These are phyloP conservation scores for Phyllotreta cruciferae DNA, from an alignment of 2,888 invertebrate genomes.

Conservation along the genomic window DNA sequence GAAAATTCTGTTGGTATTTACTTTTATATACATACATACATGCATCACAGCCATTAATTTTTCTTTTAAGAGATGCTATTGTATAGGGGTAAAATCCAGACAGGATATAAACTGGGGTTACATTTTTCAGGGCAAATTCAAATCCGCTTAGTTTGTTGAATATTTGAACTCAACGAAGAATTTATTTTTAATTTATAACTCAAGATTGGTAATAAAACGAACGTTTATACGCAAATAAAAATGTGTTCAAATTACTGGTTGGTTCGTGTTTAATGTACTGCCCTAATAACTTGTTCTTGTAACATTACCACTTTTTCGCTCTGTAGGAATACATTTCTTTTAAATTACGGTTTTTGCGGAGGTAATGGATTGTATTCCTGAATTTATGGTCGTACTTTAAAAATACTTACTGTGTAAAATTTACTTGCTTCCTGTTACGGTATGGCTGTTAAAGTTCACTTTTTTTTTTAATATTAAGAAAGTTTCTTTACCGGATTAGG, in stretches of 20 bases:
- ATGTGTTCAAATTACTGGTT: constrained; percentile 37
- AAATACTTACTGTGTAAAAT: constrained; percentile 44
- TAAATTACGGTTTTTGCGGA: constrained; percentile 43
- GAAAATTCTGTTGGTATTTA: constrained; percentile 2
- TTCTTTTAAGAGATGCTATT: too few species aligned
- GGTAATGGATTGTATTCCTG: constrained; percentile 44
- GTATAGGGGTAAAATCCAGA: too few species aligned
- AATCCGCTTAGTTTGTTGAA: too few species aligned
- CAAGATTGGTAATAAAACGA: too few species aligned
- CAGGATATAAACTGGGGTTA: too few species aligned
- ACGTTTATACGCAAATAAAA: constrained; percentile 41
- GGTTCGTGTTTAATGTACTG: constrained; percentile 41
- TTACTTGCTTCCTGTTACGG: constrained; percentile 39
- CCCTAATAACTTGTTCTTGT: constrained; percentile 38
- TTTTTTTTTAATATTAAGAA: constrained; percentile 38
- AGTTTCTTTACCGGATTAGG: constrained; percentile 36
- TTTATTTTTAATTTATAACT: too few species aligned
- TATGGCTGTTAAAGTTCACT: constrained; percentile 36
- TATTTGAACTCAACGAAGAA: too few species aligned
- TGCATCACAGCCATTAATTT: too few species aligned
- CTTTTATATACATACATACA: too few species aligned
- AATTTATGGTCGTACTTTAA: constrained; percentile 46
- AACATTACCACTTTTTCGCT: constrained; percentile 32
- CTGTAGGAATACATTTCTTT: constrained; percentile 39
- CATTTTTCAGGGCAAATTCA: too few species aligned